Evolutionary conservation across 1,140 invertebrate genomes (phyloP).

Genomic region (Solenopsis invicta): DNA sequence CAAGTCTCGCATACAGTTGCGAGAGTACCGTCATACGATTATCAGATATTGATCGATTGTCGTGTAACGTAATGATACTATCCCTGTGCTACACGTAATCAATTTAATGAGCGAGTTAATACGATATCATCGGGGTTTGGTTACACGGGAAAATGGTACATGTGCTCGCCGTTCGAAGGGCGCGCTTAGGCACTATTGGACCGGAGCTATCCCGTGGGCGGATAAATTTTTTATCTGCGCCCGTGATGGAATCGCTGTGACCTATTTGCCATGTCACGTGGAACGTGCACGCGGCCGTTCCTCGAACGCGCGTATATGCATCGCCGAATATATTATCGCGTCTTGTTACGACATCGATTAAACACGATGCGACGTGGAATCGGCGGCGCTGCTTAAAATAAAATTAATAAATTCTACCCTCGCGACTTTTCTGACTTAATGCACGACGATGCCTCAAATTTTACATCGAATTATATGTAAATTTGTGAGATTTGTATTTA

Average conservation of each 20-base stretch:
- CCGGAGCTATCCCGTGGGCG: conserved; percentile 19
- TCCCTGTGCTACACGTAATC: conserved; percentile 42
- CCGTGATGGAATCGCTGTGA: conserved; percentile 29
- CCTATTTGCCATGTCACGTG: conserved; percentile 42
- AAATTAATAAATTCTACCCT: not conserved
- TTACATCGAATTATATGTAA: not conserved
- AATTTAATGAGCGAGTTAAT: conserved; percentile 55
- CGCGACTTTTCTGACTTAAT: not conserved
- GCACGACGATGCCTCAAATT: not conserved
- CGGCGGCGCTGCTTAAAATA: not conserved
- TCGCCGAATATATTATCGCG: conserved; percentile 52
- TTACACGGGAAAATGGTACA: conserved; percentile 43
- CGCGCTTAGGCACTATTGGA: conserved; percentile 34
- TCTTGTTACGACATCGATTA: conserved; percentile 40
- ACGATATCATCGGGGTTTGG: conserved; percentile 36
- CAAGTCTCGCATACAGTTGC: not conserved
- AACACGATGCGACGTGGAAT: not conserved
- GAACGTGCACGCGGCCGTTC: conserved; percentile 38
- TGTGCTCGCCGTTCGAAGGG: conserved; percentile 24
- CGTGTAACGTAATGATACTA: conserved; percentile 21
- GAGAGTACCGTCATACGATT: conserved; percentile 20
- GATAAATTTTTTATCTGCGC: conserved; percentile 46
- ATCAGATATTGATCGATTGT: conserved; percentile 9
- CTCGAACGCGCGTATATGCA: conserved; percentile 12
- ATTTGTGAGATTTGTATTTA: not conserved